These are phyloP conservation scores for Syncerus caffer DNA, from an alignment of 2,797 vertebrate species.

Conservation along the genomic window DNA sequence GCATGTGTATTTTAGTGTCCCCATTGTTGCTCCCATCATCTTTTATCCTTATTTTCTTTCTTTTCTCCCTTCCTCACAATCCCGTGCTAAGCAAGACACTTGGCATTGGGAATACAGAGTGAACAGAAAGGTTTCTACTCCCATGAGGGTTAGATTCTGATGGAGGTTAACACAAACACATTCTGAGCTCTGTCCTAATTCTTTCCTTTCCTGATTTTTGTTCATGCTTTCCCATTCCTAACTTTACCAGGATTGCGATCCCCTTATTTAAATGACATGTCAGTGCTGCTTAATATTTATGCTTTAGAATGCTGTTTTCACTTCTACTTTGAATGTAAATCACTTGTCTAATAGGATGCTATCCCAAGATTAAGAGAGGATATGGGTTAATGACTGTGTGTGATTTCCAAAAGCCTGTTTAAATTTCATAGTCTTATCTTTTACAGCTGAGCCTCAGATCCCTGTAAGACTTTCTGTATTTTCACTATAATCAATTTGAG, in stretches of 20 bases:
- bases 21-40: neutral
- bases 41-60: neutral
- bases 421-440: conserved; percentile 23
- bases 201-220: neutral
- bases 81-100: neutral
- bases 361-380: conserved; percentile 33
- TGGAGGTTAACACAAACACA: neutral
- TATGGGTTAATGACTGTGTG: neutral
- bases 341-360: conserved; percentile 33
- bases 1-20: neutral
- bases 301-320: conserved; percentile 28
- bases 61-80: neutral
- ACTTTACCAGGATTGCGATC: conserved; percentile 41
- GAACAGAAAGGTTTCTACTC: neutral
- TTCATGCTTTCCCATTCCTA: neutral
- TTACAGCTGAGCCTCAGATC: conserved; percentile 6
- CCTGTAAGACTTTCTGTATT: neutral
- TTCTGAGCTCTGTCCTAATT: neutral
- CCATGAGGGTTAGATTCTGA: neutral
- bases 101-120: neutral
- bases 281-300: conserved; percentile 47
- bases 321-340: conserved; percentile 34
- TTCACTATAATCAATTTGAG: conserved; percentile 32
- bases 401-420: neutral
- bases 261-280: conserved; percentile 46